Base-by-base conservation (phyloP, 2,797 vertebrate genomes). In the Siniperca undulata region DNA sequence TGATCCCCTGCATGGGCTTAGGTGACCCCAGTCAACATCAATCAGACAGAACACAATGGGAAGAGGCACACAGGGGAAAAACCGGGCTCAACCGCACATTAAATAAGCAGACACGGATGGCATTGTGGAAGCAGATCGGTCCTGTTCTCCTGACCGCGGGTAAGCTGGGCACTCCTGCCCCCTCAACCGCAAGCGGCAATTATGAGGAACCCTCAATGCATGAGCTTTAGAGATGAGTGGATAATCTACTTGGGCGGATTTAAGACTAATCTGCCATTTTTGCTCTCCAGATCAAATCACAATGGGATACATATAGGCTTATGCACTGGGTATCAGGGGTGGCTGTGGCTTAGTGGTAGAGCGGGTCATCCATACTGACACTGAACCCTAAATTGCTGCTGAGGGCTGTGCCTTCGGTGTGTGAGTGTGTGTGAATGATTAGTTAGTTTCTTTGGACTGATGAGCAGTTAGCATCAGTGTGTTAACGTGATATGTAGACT, bases 211-310 rank as follows among this genome's bases (percentile, higher is more conserved):
- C 86, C 83, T 95, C 86, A 81, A 92, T 85, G 94, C 94, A 96
- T 95, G 90, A 94, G 94, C 91, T 94, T 91, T 86, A 86, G 94
- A 94, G 95, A 96, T 96, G 95, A 96, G 94, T 95, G 90, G 93
- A 94, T 96, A 93, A 95, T 95, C 94, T 95, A 90, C 92, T 95
- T 92, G 77, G 84, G 75, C n/a, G 83, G 93, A 93, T 94, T 95
- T 92, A 89, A 87, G 82, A 89, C 91, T 95, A 94, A 95, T 96
- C 94, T 95, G 90, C 88, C 92, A 94, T 95, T 94, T 94, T 91
- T 90, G 84, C 82, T 94, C 89, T 93, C 91, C 89, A 88, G 90
- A 95, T 94, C 86, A 92, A 93, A 95, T 93, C 92, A 90, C 93
- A 93, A 87, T 82, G 80, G 87, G 87, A 92, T 85, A 90, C 86